These are phyloP conservation scores for Lophochroa leadbeateri DNA, from an alignment of 2,113 vertebrate genomes.

Conservation along the genomic window DNA sequence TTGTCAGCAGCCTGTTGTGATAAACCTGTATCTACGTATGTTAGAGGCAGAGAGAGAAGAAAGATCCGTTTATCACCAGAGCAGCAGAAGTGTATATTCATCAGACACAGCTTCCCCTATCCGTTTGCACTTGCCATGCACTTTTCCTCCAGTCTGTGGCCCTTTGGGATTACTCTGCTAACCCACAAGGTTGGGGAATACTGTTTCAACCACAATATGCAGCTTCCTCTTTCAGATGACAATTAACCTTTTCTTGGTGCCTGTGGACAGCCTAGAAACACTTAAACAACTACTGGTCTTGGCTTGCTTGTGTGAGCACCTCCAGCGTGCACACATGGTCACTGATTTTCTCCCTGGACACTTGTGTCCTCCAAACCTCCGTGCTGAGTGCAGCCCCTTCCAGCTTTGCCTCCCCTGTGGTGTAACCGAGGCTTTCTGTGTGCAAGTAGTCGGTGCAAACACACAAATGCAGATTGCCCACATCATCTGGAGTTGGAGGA, in stretches of 20 bases:
- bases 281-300: neutral
- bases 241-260: neutral
- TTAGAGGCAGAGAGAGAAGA: neutral
- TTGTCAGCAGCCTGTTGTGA: neutral
- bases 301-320: neutral
- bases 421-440: neutral
- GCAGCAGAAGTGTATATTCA: neutral
- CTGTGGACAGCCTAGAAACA: neutral
- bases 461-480: neutral
- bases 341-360: neutral
- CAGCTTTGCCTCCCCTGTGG: neutral
- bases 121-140: neutral
- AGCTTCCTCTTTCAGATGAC: constrained; percentile 23
- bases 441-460: neutral
- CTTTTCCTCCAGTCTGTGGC: neutral
- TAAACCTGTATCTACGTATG: neutral
- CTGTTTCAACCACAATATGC: constrained; percentile 1
- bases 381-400: neutral
- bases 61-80: neutral
- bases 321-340: accelerated
- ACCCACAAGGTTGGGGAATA: constrained; percentile 21
- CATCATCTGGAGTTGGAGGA: neutral
- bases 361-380: neutral
- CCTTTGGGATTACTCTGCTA: neutral
- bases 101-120: neutral